Evolutionary conservation across 2,888 invertebrate genomes (phyloP).

Genomic region (Parnassius apollo): DNA sequence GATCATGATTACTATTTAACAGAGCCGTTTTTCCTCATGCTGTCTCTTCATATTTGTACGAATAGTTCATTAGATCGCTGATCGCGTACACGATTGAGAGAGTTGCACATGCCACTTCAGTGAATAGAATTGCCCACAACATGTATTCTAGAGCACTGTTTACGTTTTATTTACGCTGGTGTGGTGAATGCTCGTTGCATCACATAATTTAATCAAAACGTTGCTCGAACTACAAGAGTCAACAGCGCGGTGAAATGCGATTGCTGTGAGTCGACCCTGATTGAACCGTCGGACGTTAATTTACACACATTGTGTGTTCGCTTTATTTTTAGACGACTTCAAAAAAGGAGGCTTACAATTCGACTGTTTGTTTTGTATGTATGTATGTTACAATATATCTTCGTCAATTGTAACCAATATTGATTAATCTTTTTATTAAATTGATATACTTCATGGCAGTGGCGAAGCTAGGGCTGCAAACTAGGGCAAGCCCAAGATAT

Average conservation of each 20-base stretch:
- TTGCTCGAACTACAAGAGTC: slow-evolving; percentile 1
- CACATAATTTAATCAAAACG: slow-evolving; percentile 11
- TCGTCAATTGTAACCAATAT: no score
- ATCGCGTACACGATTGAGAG: slow-evolving; percentile 1
- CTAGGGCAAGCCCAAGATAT: no score
- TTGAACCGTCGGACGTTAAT: slow-evolving; percentile 23
- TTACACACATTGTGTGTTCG: slow-evolving; percentile 11
- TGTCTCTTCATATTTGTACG: background rate
- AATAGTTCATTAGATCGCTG: slow-evolving; percentile 8
- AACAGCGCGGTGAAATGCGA: slow-evolving; percentile 30
- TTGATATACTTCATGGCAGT: no score
- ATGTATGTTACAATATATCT: no score
- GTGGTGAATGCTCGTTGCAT: slow-evolving; percentile 30
- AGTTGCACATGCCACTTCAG: background rate
- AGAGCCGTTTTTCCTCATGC: slow-evolving; percentile 6
- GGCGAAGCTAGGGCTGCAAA: no score
- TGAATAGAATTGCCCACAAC: slow-evolving; percentile 13
- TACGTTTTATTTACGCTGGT: slow-evolving; percentile 19
- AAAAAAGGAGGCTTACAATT: no score
- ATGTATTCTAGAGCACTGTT: slow-evolving; percentile 11
- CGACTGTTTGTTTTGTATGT: no score
- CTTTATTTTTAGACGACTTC: background rate
- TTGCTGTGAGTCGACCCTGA: slow-evolving; percentile 33
- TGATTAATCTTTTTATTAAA: no score
- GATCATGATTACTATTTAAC: no score